Conservation (phyloP, 2,888 invertebrate species). For the Caenorhabditis sulstoni region DNA sequence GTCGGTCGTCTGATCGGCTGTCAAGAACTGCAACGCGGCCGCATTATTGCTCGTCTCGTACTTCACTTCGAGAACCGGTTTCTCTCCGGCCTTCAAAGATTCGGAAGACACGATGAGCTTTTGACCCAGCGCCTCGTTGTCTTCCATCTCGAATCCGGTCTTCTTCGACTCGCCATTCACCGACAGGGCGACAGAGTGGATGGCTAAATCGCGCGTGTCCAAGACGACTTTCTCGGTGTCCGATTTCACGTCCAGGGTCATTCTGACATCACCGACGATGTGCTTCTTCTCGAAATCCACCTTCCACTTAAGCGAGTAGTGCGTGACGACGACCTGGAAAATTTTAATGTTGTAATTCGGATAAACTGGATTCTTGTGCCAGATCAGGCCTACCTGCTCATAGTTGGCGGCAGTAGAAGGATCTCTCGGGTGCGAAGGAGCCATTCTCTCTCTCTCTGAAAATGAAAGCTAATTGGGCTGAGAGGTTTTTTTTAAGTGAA, state of each 20-base stretch:
- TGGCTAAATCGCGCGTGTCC: conserved; percentile 70
- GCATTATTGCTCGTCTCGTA: conserved; percentile 89
- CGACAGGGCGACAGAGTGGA: conserved; percentile 53
- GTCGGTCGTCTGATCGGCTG: conserved; percentile 90
- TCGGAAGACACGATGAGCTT: conserved; percentile 40
- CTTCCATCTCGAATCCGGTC: conserved; percentile 28
- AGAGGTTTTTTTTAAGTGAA: too few species aligned
- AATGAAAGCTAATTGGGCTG: too few species aligned
- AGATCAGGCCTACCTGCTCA: conserved; percentile 47
- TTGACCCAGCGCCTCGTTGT: conserved; percentile 59
- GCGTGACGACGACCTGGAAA: conserved; percentile 51
- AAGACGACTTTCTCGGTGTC: conserved; percentile 67
- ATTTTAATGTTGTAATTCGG: too few species aligned
- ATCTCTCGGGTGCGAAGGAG: conserved; percentile 58
- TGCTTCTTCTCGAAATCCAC: conserved; percentile 71
- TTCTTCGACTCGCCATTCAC: conserved; percentile 32
- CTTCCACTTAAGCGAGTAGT: conserved; percentile 74
- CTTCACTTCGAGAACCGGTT: conserved; percentile 82
- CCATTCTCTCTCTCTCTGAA: conserved; percentile 25
- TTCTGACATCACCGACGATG: conserved; percentile 64
- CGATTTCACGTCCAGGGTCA: conserved; percentile 59
- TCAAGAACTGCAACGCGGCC: conserved; percentile 91
- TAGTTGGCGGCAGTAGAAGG: conserved; percentile 72
- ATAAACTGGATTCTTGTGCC: background rate
- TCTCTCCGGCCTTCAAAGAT: conserved; percentile 35